These are phyloP conservation scores for Diaphora mendica DNA, from an alignment of 2,888 invertebrate genomes.

Conservation along the genomic window DNA sequence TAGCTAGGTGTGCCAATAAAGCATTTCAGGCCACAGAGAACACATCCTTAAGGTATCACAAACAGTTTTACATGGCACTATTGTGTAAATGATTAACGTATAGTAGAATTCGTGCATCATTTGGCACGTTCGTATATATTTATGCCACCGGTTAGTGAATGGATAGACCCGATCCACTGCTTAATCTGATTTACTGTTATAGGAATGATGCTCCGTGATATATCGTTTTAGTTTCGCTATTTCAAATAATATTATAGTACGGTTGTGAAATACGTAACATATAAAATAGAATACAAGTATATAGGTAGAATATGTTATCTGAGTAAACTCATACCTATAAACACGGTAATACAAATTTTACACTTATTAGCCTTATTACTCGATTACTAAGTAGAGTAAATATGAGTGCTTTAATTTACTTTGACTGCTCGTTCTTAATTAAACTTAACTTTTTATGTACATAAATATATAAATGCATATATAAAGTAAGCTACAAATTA, in stretches of 20 bases:
- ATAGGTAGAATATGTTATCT: neutral
- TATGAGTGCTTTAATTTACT: too few relatives aligned
- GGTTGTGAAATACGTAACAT: neutral
- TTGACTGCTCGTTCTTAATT: too few relatives aligned
- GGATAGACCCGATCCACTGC: constrained; percentile 73
- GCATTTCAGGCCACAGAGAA: neutral
- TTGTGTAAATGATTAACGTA: constrained; percentile 70
- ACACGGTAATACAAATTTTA: too few relatives aligned
- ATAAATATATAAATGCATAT: too few relatives aligned
- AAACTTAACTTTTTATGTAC: too few relatives aligned
- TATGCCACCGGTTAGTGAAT: constrained; percentile 72
- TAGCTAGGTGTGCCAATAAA: neutral
- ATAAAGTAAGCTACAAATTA: too few relatives aligned
- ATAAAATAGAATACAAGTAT: neutral
- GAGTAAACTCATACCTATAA: neutral
- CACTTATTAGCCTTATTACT: too few relatives aligned
- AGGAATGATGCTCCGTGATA: constrained; percentile 46
- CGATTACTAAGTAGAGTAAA: too few relatives aligned
- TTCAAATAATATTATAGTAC: constrained; percentile 24
- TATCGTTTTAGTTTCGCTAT: constrained; percentile 41
- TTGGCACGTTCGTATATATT: constrained; percentile 77
- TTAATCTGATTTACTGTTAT: constrained; percentile 76
- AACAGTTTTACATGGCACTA: constrained; percentile 45
- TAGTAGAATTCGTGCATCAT: constrained; percentile 74
- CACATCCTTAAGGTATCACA: constrained; percentile 15